These are phyloP conservation scores for Girardinus metallicus DNA, from an alignment of 2,797 vertebrate genomes.

Conservation along the genomic window DNA sequence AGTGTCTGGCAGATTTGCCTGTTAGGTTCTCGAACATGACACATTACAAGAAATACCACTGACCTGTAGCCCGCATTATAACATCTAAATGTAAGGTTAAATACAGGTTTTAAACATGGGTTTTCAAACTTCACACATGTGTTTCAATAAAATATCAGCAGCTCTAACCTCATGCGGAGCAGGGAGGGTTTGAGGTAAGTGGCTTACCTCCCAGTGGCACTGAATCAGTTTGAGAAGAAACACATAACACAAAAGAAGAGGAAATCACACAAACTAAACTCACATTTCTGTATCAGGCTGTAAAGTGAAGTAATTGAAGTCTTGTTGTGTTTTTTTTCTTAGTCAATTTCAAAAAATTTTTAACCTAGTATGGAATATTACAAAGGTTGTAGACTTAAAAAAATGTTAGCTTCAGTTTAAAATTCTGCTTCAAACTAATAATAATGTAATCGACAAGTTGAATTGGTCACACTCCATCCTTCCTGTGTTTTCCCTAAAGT, in stretches of 20 bases:
- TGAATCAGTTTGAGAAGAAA: neutral
- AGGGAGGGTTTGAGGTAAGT: neutral
- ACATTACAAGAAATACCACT: slow-evolving; percentile 15
- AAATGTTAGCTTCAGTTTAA: neutral
- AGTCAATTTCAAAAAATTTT: neutral
- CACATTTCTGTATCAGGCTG: neutral
- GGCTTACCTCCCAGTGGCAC: neutral
- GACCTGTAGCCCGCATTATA: neutral
- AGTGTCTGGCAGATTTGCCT: slow-evolving; percentile 24
- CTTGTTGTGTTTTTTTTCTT: neutral
- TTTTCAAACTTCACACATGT: neutral
- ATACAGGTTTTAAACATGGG: neutral
- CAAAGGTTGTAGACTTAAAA: neutral
- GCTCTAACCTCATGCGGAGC: neutral
- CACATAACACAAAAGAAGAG: neutral
- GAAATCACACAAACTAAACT: neutral
- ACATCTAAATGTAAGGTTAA: neutral
- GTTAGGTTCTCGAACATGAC: slow-evolving; percentile 27
- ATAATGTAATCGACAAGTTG: neutral
- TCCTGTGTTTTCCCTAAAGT: neutral
- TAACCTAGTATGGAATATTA: neutral
- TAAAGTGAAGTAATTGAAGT: neutral
- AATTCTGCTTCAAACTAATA: neutral
- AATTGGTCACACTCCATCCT: neutral
- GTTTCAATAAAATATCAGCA: neutral